Conservation (phyloP, 2,797 vertebrate genomes). For the Sebastes goodei region DNA sequence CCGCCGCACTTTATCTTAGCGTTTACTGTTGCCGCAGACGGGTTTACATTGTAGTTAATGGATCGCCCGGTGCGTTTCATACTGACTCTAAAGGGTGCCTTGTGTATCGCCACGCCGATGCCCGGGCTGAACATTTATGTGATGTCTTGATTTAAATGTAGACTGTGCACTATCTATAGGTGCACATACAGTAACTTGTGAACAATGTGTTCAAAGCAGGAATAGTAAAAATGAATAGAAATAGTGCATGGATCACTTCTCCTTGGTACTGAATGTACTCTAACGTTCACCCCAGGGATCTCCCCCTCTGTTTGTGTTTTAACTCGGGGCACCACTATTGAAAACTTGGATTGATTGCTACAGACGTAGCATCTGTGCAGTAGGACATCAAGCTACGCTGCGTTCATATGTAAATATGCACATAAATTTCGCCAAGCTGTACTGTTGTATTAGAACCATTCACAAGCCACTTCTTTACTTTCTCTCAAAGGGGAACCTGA, state of each 20-base stretch:
- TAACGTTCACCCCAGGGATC: background rate
- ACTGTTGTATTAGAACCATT: slow-evolving; percentile 26
- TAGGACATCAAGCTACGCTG: slow-evolving; percentile 13
- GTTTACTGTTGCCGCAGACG: too few species aligned
- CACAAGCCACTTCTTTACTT: slow-evolving; percentile 22
- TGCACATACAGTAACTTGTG: background rate
- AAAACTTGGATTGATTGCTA: slow-evolving; percentile 35
- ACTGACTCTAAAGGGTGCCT: too few species aligned
- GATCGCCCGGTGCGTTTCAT: too few species aligned
- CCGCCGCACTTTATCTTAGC: too few species aligned
- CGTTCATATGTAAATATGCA: slow-evolving; percentile 63
- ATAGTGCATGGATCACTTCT: background rate
- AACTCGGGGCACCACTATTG: slow-evolving; percentile 3
- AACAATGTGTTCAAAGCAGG: background rate
- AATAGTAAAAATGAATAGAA: background rate
- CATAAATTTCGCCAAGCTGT: slow-evolving; percentile 37
- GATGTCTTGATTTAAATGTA: background rate
- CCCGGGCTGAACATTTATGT: background rate
- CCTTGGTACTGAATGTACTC: slow-evolving; percentile 1
- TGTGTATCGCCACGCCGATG: too few species aligned
- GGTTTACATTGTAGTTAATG: too few species aligned
- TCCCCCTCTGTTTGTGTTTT: background rate
- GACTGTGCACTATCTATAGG: background rate
- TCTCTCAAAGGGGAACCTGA: slow-evolving; percentile 25
- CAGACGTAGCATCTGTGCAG: slow-evolving; percentile 17